Percentiles rank a stretch among this genome's conserved stretches.
phyloP scores from a whole-genome alignment of 1,140 invertebrate genomes.

The Drosophila pseudoobscura region DNA sequence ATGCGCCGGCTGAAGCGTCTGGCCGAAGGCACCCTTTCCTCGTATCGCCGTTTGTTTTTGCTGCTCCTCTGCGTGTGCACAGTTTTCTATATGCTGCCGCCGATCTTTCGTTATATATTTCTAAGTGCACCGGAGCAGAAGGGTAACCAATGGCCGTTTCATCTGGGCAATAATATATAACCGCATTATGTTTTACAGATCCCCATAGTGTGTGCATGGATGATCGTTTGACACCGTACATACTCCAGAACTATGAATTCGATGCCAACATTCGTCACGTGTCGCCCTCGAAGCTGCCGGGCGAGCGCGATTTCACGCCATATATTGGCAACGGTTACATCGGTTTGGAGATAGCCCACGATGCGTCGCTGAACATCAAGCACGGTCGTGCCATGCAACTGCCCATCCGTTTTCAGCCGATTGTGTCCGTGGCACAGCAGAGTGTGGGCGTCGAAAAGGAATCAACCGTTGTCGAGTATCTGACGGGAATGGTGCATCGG shows the following conservation, averaged over 20 bases:
- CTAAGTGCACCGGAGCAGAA: slow-evolving; percentile 81
- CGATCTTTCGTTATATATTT: slow-evolving; percentile 87
- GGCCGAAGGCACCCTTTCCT: slow-evolving; percentile 86
- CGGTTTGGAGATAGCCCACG: slow-evolving; percentile 87
- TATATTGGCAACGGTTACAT: slow-evolving; percentile 92
- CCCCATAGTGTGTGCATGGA: slow-evolving; percentile 87
- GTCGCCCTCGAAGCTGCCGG: slow-evolving; percentile 79
- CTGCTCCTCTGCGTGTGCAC: slow-evolving; percentile 86
- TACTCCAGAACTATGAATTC: slow-evolving; percentile 86
- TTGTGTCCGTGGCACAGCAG: slow-evolving; percentile 86
- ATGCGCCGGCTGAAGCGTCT: slow-evolving; percentile 85
- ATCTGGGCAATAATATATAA: not conserved
- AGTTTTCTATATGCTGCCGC: slow-evolving; percentile 87
- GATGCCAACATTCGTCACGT: slow-evolving; percentile 88
- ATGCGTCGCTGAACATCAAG: slow-evolving; percentile 88
- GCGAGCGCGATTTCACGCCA: slow-evolving; percentile 87
- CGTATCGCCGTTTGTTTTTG: slow-evolving; percentile 87
- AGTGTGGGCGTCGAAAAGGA: slow-evolving; percentile 84
- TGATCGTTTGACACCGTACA: slow-evolving; percentile 86
- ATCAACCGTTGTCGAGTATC: slow-evolving; percentile 87
- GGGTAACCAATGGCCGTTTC: slow-evolving; percentile 70
- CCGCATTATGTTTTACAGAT: slow-evolving; percentile 71
- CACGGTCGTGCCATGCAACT: slow-evolving; percentile 88
- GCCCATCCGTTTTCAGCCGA: slow-evolving; percentile 89
- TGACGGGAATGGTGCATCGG: slow-evolving; percentile 87